Percentiles rank a stretch among this genome's conserved stretches.
Conservation (phyloP, 2,113 vertebrate species). For the Caracal caracal region DNA sequence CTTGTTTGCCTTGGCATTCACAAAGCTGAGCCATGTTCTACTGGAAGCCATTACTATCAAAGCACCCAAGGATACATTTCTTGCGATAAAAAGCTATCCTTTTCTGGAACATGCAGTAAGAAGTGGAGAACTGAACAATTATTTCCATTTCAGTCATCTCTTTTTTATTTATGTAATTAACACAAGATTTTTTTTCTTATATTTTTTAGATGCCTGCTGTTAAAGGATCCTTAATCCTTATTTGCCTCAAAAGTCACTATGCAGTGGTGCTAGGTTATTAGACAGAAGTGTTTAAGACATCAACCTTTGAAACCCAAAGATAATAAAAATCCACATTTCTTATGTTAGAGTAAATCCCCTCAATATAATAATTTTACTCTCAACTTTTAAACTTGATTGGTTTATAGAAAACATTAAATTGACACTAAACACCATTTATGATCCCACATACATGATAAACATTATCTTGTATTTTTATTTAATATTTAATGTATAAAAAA, state of each 20-base stretch:
- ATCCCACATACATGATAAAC: neutral
- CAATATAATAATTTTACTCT: neutral
- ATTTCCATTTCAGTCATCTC: neutral
- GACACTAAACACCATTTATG: neutral
- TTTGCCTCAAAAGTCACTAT: neutral
- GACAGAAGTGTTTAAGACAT: neutral
- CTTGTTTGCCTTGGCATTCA: neutral
- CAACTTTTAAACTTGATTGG: neutral
- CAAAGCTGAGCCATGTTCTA: neutral
- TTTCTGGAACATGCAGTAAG: neutral
- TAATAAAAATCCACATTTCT: neutral
- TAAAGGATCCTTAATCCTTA: neutral
- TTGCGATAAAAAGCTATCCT: neutral
- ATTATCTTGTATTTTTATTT: neutral
- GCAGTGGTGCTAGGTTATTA: neutral
- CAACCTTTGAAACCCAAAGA: neutral
- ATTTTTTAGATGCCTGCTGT: neutral
- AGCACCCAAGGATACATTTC: accelerated
- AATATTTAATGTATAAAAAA: neutral
- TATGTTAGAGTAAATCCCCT: neutral
- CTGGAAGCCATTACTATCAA: neutral
- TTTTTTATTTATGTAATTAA: neutral
- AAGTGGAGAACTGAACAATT: neutral
- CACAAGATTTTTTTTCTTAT: neutral
- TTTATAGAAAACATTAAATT: neutral